Percentiles rank a stretch among this genome's conserved stretches.
These are phyloP conservation scores for Lepus americanus DNA, from an alignment of 2,113 vertebrate genomes.

Conservation along the genomic window DNA sequence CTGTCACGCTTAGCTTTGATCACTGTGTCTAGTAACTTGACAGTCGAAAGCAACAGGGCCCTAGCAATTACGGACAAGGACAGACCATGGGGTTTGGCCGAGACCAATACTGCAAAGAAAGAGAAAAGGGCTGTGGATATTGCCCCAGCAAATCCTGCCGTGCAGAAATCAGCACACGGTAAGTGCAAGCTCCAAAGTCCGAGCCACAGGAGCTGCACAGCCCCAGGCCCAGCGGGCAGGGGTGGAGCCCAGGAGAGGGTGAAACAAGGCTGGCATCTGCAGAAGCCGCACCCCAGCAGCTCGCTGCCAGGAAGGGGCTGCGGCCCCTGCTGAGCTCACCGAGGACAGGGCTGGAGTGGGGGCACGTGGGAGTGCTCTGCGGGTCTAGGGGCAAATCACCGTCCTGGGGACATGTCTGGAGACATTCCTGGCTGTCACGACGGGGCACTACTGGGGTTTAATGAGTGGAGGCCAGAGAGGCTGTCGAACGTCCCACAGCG, in stretches of 20 bases:
- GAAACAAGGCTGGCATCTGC: neutral
- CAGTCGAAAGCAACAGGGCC: conserved; percentile 21
- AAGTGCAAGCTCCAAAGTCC: conserved; percentile 41
- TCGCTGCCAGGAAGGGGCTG: neutral
- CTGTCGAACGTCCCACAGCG: neutral
- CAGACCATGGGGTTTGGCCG: conserved; percentile 44
- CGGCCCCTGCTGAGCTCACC: accelerated
- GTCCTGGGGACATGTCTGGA: neutral
- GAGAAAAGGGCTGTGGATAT: neutral
- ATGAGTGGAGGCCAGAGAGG: neutral
- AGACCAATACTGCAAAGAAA: conserved; percentile 18
- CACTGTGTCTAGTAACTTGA: conserved; percentile 61
- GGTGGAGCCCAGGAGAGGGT: neutral
- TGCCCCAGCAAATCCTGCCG: conserved; percentile 4
- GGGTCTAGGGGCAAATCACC: too few relatives aligned
- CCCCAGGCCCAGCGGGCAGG: neutral
- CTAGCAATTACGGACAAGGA: conserved; percentile 57
- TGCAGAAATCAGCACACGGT: conserved; percentile 21
- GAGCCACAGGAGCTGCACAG: neutral
- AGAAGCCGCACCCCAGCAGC: neutral
- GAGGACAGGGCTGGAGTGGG: too few relatives aligned
- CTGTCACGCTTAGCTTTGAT: conserved; percentile 16
- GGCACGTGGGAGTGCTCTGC: accelerated
- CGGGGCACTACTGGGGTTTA: accelerated
- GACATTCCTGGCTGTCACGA: neutral